Evolutionary conservation across 2,113 vertebrate species (phyloP).

Genomic region (Pangasianodon hypophthalmus): DNA sequence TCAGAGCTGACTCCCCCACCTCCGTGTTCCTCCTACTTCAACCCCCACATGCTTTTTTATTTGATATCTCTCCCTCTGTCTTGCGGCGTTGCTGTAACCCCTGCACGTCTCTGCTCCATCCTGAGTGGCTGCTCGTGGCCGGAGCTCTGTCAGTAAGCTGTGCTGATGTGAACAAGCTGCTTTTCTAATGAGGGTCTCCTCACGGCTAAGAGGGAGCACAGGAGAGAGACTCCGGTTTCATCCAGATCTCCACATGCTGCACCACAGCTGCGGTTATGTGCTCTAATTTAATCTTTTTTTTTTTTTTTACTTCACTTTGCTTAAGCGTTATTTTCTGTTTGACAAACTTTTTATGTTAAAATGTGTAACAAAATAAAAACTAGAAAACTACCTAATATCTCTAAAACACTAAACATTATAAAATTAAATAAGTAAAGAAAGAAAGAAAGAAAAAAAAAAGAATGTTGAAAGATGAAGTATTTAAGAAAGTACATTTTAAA

Average conservation of each 20-base stretch:
- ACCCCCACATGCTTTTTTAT: constrained; percentile 31
- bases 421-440: not conserved
- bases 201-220: not conserved
- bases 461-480: not conserved
- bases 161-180: constrained; percentile 58
- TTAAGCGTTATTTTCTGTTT: not conserved
- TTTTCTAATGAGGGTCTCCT: constrained; percentile 26
- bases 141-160: constrained; percentile 63
- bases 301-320: not conserved
- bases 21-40: constrained; percentile 8
- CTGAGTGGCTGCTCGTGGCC: constrained; percentile 66
- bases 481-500: not conserved
- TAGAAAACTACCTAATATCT: not conserved
- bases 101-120: constrained; percentile 55
- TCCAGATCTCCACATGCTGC: not conserved
- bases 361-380: not conserved
- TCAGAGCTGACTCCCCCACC: not conserved
- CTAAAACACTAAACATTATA: not conserved
- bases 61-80: constrained; percentile 50
- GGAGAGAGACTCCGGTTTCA: not conserved
- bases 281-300: not conserved
- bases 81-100: constrained; percentile 48
- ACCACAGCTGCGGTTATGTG: not conserved
- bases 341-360: not conserved
- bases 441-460: not conserved